Conservation (phyloP, 2,888 invertebrate genomes). For the Amaurobius ferox region DNA sequence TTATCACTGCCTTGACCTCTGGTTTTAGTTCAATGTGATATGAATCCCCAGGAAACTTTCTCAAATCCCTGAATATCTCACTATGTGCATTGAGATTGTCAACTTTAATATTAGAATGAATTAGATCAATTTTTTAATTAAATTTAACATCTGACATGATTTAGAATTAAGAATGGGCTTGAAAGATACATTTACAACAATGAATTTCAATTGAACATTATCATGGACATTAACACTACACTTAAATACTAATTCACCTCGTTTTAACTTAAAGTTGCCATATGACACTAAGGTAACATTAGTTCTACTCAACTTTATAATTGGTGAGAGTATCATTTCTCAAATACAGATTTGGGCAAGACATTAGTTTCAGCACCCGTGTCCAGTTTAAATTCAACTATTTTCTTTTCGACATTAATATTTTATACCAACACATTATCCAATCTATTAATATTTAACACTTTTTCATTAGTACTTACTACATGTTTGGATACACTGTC, state of each 20-base stretch:
- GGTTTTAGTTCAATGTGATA: background rate
- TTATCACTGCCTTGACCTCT: background rate
- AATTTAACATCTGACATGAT: background rate
- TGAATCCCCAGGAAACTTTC: too few relatives aligned
- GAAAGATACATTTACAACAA: background rate
- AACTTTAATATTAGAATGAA: background rate
- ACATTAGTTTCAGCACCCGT: background rate
- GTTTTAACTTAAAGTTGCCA: conserved; percentile 24
- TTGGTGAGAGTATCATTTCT: background rate
- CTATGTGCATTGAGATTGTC: background rate
- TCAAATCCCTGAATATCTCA: background rate
- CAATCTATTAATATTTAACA: too few relatives aligned
- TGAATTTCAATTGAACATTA: conserved; percentile 16
- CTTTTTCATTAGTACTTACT: too few relatives aligned
- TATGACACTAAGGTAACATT: conserved; percentile 25
- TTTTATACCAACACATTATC: too few relatives aligned
- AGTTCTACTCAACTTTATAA: background rate
- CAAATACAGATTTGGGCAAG: background rate
- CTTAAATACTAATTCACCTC: background rate
- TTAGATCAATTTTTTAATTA: background rate
- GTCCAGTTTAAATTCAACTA: background rate
- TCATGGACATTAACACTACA: background rate
- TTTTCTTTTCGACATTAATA: background rate
- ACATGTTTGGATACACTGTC: too few relatives aligned
- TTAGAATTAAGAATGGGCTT: background rate